Conservation (phyloP, 2,797 vertebrate species). For the Gila robusta region DNA sequence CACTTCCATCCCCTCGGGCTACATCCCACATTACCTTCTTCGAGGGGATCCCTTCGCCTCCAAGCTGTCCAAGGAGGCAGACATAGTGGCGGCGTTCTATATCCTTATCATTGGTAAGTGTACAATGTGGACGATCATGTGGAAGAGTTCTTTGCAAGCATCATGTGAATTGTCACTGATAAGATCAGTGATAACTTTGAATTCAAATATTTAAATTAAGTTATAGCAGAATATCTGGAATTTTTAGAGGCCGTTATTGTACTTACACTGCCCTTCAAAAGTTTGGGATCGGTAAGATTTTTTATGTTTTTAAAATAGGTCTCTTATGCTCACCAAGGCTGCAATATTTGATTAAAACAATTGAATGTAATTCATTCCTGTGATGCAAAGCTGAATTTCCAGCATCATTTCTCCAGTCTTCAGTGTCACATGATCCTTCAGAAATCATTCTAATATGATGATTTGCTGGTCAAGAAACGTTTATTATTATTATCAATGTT, state of each 20-base stretch:
- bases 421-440: no score
- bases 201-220: neutral
- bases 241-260: neutral
- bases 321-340: no score
- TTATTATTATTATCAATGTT: no score
- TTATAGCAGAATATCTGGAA: neutral
- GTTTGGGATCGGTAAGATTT: no score
- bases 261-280: neutral
- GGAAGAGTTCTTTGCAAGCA: neutral
- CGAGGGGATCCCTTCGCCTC: constrained; percentile 88
- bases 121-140: neutral
- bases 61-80: constrained; percentile 89
- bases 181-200: neutral
- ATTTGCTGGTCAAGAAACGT: no score
- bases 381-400: no score
- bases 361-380: no score
- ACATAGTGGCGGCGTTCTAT: constrained; percentile 90
- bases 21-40: constrained; percentile 81
- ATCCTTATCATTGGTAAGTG: constrained; percentile 88
- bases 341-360: no score
- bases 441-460: no score
- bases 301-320: no score
- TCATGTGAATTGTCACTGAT: neutral
- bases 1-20: constrained; percentile 68
- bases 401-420: no score